Conservation (phyloP, 2,797 vertebrate genomes). For the Sebastiscus tertius region DNA sequence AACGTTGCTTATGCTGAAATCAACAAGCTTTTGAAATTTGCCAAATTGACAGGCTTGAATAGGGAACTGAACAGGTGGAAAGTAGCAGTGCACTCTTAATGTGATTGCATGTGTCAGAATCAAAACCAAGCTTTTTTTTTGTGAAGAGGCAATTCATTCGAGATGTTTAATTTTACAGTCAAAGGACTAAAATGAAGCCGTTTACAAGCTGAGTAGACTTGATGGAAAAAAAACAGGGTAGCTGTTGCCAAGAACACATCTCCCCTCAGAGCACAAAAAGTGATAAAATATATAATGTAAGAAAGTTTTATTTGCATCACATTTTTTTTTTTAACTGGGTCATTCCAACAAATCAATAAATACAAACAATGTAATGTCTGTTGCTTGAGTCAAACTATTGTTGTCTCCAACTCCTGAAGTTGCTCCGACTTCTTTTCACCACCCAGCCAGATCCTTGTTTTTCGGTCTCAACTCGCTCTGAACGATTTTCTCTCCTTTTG, state of each 20-base stretch:
- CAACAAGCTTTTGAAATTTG: constrained; percentile 67
- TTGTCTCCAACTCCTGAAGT: constrained; percentile 30
- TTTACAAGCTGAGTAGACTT: constrained; percentile 40
- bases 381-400: constrained; percentile 15
- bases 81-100: constrained; percentile 47
- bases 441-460: not conserved
- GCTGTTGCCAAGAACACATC: constrained; percentile 14
- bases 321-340: constrained; percentile 16
- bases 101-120: constrained; percentile 71
- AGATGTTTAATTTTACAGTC: constrained; percentile 62
- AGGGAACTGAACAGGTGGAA: constrained; percentile 53
- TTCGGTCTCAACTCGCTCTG: constrained; percentile 19
- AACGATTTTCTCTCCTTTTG: constrained; percentile 46
- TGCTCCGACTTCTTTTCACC: constrained; percentile 34
- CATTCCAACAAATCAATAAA: constrained; percentile 25
- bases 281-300: not conserved
- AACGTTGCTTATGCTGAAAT: constrained; percentile 59
- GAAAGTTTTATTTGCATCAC: constrained; percentile 16
- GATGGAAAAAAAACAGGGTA: not conserved
- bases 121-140: constrained; percentile 51
- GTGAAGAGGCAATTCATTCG: constrained; percentile 52
- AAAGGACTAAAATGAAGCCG: constrained; percentile 65
- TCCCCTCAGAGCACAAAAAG: not conserved
- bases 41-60: constrained; percentile 65
- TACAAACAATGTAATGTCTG: not conserved